These are phyloP conservation scores for Drosophila flavopinicola DNA, from an alignment of 2,888 invertebrate species.

Conservation along the genomic window DNA sequence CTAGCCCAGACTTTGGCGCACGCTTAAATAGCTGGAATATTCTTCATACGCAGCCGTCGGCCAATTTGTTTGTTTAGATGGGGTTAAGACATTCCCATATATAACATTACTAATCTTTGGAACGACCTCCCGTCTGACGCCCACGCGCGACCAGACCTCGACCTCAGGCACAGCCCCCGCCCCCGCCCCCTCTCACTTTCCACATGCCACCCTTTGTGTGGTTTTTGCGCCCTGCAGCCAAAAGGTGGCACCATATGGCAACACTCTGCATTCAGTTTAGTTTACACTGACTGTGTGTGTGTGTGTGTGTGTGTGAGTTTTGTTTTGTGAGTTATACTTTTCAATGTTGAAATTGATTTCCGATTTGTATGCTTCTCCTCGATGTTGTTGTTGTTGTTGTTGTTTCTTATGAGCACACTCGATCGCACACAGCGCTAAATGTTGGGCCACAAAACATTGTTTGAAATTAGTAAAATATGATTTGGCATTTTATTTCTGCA, in stretches of 20 bases:
- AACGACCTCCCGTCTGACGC: conserved; percentile 47
- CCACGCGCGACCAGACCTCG: conserved; percentile 59
- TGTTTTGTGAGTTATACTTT: conserved; percentile 62
- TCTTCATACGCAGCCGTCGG: conserved; percentile 61
- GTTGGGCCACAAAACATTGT: conserved; percentile 58
- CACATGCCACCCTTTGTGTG: conserved; percentile 25
- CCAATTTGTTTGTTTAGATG: conserved; percentile 78
- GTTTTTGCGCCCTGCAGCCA: conserved; percentile 54
- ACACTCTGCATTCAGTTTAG: conserved; percentile 48
- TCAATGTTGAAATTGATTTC: conserved; percentile 73
- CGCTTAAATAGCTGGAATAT: conserved; percentile 68
- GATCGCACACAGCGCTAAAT: conserved; percentile 50
- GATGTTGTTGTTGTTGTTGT: conserved; percentile 32
- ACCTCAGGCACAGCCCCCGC: conserved; percentile 41
- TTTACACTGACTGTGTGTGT: conserved; percentile 30
- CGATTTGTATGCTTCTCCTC: conserved; percentile 56
- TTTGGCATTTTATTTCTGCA: conserved; percentile 47
- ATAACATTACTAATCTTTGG: conserved; percentile 66
- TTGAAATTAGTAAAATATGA: conserved; percentile 69
- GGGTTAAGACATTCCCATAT: conserved; percentile 77
- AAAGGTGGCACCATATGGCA: conserved; percentile 78
- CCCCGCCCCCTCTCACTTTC: not conserved
- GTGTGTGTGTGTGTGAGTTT: conserved; percentile 1
- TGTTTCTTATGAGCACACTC: conserved; percentile 46
- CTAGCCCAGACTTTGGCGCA: conserved; percentile 49